phyloP scores from a whole-genome alignment of 2,797 vertebrate genomes.

The Dryobates pubescens region DNA sequence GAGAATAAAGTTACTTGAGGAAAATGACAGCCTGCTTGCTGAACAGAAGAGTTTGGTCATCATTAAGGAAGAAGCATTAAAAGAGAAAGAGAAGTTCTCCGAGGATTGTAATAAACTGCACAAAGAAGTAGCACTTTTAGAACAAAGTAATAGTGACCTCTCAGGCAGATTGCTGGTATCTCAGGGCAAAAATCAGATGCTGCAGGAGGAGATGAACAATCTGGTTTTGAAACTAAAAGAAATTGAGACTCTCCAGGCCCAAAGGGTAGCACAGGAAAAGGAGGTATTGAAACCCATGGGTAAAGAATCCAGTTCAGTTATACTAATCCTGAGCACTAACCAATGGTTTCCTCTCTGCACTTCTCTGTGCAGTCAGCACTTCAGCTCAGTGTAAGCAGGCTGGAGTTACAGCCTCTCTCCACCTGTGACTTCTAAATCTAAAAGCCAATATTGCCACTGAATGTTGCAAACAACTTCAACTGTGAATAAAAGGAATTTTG shows the following conservation, averaged over 20 bases:
- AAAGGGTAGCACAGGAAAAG: conserved; percentile 86
- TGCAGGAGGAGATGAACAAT: conserved; percentile 84
- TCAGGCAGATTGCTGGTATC: conserved; percentile 77
- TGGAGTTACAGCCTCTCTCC: neutral
- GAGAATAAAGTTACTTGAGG: conserved; percentile 52
- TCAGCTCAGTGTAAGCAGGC: neutral
- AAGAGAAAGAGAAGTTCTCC: conserved; percentile 78
- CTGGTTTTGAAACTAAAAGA: conserved; percentile 83
- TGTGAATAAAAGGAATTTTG: conserved; percentile 74
- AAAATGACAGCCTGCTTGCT: conserved; percentile 71
- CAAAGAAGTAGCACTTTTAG: conserved; percentile 75
- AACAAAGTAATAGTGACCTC: conserved; percentile 77
- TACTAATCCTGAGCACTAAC: conserved; percentile 79
- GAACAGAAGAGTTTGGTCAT: conserved; percentile 68
- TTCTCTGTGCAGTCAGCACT: conserved; percentile 70
- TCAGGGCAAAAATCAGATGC: conserved; percentile 78
- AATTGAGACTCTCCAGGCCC: conserved; percentile 85
- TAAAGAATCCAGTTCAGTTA: conserved; percentile 41
- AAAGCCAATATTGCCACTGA: neutral
- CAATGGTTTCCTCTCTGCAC: conserved; percentile 68
- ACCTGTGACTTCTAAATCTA: neutral
- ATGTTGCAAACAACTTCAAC: conserved; percentile 13
- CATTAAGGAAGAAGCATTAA: conserved; percentile 64
- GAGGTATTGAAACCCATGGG: conserved; percentile 78
- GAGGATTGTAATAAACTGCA: conserved; percentile 71